Evolutionary conservation across 2,113 vertebrate species (phyloP).

Genomic region (Motacilla tschutschensis): DNA sequence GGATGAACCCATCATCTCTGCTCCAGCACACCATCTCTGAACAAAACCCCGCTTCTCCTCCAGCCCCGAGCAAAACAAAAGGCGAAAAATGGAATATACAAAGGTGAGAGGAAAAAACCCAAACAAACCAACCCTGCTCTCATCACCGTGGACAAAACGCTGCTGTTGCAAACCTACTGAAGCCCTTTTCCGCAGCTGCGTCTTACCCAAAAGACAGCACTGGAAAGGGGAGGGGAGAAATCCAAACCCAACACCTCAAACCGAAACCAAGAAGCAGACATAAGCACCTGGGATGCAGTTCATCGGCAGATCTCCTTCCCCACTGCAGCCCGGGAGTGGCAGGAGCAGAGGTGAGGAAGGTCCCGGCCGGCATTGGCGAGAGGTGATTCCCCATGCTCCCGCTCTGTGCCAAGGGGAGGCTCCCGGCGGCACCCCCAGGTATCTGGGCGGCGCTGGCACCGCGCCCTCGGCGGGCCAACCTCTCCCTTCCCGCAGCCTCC

Average conservation of each 20-base stretch:
- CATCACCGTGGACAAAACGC: background rate
- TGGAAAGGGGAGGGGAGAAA: background rate
- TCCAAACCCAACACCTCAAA: background rate
- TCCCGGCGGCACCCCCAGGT: constrained; percentile 23
- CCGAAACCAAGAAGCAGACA: background rate
- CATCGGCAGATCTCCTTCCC: constrained; percentile 54
- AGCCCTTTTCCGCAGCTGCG: background rate
- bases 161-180: background rate
- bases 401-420: constrained; percentile 27
- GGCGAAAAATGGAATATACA: background rate
- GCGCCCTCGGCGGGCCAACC: background rate
- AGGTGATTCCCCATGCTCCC: constrained; percentile 5
- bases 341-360: background rate
- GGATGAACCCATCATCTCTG: background rate
- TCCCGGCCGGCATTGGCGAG: background rate
- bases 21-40: background rate
- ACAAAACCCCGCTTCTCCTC: background rate
- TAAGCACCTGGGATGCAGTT: constrained; percentile 69
- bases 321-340: background rate
- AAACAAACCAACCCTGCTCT: background rate
- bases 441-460: constrained; percentile 39
- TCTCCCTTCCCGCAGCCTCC: background rate
- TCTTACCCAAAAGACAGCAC: background rate
- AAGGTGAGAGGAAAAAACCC: background rate
- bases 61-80: background rate